Evolutionary conservation across 2,888 invertebrate genomes (phyloP), one percentile per base, ranked within the genome.

Genomic region (Campoletis raptor): DNA sequence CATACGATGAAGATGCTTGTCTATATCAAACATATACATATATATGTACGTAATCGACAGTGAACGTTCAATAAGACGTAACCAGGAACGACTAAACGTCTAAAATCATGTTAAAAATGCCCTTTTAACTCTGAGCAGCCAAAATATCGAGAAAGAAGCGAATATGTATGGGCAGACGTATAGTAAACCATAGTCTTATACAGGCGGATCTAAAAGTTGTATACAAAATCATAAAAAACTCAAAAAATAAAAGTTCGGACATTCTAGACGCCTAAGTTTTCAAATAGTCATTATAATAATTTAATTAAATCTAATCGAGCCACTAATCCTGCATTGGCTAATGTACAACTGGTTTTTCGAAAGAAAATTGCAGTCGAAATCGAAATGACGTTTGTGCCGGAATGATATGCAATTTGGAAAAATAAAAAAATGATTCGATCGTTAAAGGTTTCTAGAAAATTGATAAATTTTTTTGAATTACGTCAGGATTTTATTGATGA

Each of bases 81-180:
- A 21, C 24, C 24, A 2, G 40, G 21, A 24, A 9, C 74, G 37
- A 42, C 12, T 21, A 9, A n/a, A 42, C 78, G 42, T 36, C 37
- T 40, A 5, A 21, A 74, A 74, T 24, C 37, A 36, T 21, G 54
- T 73, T 36, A 1, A 1, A 21, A n/a, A 30, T 69, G 78, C 69
- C 78, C 42, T 79, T 79, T n/a, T 8, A 1, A 24, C 40, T 52
- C 18, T 40, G 7, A 69, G 10, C 21, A 8, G 40, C 42, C 78
- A 21, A 48, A 78, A 66, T 66, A 83, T 77, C 69, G 72, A 40
- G 42, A 74, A 36, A 37, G 36, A 42, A 40, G 67, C 18, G 64
- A 18, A 61, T 36, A 52, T 74, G 48, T 40, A 64, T 42, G 57
- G n/a, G 42, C 42, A 73, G 12, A n/a, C 45, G 36, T 69, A 54